Conservation (phyloP, 2,888 invertebrate genomes). For the Chydorus sphaericus region DNA sequence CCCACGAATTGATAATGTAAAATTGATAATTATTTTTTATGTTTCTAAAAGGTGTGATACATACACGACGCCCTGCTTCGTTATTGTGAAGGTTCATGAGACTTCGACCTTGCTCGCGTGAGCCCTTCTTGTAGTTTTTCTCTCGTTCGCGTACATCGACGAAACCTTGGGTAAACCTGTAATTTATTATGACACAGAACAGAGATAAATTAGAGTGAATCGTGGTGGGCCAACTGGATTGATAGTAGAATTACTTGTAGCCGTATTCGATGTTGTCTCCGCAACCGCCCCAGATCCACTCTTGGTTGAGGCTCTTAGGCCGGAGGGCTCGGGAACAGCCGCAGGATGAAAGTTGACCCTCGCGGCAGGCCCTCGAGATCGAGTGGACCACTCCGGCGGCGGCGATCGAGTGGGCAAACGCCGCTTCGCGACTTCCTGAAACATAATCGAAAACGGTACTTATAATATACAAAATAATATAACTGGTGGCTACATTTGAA, state of each 20-base stretch:
- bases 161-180: slow-evolving; percentile 82
- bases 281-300: slow-evolving; percentile 98
- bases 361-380: slow-evolving; percentile 76
- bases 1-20: background rate
- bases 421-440: slow-evolving; percentile 70
- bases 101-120: slow-evolving; percentile 66
- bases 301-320: slow-evolving; percentile 67
- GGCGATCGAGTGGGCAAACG: slow-evolving; percentile 83
- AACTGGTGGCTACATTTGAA: background rate
- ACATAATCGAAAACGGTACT: background rate
- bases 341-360: slow-evolving; percentile 76
- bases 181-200: slow-evolving; percentile 20
- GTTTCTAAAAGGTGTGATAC: slow-evolving; percentile 24
- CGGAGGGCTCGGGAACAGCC: slow-evolving; percentile 71
- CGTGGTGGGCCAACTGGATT: background rate
- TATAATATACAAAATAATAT: background rate
- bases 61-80: slow-evolving; percentile 89
- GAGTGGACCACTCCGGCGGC: slow-evolving; percentile 81
- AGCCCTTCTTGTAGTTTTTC: slow-evolving; percentile 63
- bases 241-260: slow-evolving; percentile 55
- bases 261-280: slow-evolving; percentile 94
- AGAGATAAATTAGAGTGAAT: background rate
- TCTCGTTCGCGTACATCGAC: slow-evolving; percentile 87
- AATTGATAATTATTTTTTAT: background rate
- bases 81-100: slow-evolving; percentile 97